These are phyloP conservation scores for Carassius auratus DNA, from an alignment of 2,113 vertebrate genomes.

Conservation along the genomic window DNA sequence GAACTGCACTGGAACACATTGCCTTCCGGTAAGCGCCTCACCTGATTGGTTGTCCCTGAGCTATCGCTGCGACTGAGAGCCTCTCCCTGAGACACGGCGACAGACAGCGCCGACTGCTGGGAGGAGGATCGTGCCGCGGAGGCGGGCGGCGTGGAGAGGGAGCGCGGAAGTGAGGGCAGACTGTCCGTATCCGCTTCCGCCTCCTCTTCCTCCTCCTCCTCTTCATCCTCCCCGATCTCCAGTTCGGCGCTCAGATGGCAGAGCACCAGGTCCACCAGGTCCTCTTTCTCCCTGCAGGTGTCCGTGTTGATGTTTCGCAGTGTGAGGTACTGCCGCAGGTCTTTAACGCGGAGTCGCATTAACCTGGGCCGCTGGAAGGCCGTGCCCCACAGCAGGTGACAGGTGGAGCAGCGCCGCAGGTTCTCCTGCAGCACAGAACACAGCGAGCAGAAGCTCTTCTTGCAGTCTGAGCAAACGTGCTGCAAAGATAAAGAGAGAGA, in stretches of 20 bases:
- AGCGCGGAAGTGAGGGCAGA: constrained; percentile 69
- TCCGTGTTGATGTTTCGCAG: constrained; percentile 92
- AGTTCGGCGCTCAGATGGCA: constrained; percentile 80
- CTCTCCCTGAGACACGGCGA: constrained; percentile 82
- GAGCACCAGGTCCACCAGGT: constrained; percentile 94
- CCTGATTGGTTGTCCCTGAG: constrained; percentile 84
- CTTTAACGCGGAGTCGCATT: constrained; percentile 92
- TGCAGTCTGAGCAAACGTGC: constrained; percentile 95
- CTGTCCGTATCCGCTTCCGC: constrained; percentile 69
- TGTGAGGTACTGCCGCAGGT: constrained; percentile 92
- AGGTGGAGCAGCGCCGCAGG: constrained; percentile 87
- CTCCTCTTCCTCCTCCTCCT: constrained; percentile 60
- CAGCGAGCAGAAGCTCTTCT: constrained; percentile 92
- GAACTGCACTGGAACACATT: background rate
- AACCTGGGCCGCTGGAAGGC: constrained; percentile 91
- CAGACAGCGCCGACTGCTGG: constrained; percentile 78
- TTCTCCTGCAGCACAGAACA: constrained; percentile 91
- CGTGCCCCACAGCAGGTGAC: constrained; percentile 88
- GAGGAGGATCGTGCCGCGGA: constrained; percentile 72
- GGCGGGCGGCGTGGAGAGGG: constrained; percentile 67
- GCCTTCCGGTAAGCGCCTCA: constrained; percentile 57
- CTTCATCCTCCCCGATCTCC: constrained; percentile 66
- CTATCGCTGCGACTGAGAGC: constrained; percentile 77
- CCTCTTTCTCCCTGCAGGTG: constrained; percentile 94
- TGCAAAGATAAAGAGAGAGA: constrained; percentile 60